Conservation (phyloP, 2,888 invertebrate genomes). For the Andrena hattorfiana region DNA sequence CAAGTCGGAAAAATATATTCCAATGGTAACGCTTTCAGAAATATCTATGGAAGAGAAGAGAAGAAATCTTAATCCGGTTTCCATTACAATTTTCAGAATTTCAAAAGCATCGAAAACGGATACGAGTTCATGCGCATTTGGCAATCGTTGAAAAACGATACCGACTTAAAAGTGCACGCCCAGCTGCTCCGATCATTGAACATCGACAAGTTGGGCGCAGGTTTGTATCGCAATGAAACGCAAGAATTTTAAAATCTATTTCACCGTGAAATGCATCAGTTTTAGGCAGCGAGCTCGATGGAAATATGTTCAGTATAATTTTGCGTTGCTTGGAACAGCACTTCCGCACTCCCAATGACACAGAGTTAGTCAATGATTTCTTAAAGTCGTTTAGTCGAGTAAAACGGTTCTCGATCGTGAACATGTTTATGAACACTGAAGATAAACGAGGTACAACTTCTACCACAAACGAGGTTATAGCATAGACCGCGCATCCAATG, state of each 20-base stretch:
- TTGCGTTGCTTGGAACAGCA: slow-evolving; percentile 82
- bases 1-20: slow-evolving; percentile 35
- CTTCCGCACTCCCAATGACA: slow-evolving; percentile 80
- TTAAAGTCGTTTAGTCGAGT: slow-evolving; percentile 79
- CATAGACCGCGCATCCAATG: too few species aligned
- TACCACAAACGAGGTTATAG: not conserved
- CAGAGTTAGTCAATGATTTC: slow-evolving; percentile 74
- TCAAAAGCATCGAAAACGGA: slow-evolving; percentile 73
- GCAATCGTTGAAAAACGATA: slow-evolving; percentile 80
- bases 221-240: slow-evolving; percentile 56
- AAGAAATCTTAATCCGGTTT: not conserved
- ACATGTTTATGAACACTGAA: slow-evolving; percentile 81
- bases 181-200: slow-evolving; percentile 80
- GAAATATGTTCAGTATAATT: slow-evolving; percentile 82
- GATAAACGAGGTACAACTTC: slow-evolving; percentile 77
- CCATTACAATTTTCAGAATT: slow-evolving; percentile 48
- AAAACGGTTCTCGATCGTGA: slow-evolving; percentile 81
- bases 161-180: slow-evolving; percentile 78
- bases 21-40: slow-evolving; percentile 24
- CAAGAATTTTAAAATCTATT: not conserved
- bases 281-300: slow-evolving; percentile 84
- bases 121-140: slow-evolving; percentile 83
- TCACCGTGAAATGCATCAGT: slow-evolving; percentile 74
- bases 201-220: slow-evolving; percentile 66
- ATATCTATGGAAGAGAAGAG: not conserved